Base-by-base conservation (phyloP, 2,113 vertebrate species). In the Albula glossodonta region DNA sequence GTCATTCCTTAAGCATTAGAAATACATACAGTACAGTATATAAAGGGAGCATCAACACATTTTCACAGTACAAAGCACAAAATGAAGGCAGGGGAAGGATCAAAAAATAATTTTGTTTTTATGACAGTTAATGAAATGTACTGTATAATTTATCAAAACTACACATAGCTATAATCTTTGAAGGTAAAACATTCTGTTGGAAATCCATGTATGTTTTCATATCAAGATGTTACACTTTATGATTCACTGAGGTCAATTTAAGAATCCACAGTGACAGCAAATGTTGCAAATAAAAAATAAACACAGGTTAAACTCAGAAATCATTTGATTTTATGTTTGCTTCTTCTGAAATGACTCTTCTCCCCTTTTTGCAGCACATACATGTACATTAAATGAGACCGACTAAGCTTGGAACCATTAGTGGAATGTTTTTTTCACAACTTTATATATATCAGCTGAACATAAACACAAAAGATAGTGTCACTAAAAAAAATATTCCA, bases 21-120 rank as follows among this genome's bases (percentile, higher is more conserved):
- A 49, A 70, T 22, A 70, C 60, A 77, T 83, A 60, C 50, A 63
- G 31, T 85, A 80, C 77, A 83, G 74, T 85, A 13, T n/a, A 83
- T 1, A 80, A 83, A 48, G 19, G 56, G 81, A 15, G 82, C 78
- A 51, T 82, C 51, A 82, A 66, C 66, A 53, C n/a, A 82, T 79
- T 77, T 89, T 89, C 87, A 91, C 89, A 91, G 88, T 88, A 82
- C 83, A 74, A 57, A 86, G 83, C 80, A 83, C 5, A 80, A 83
- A 60, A 83, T 66, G 7, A 51, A 84, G 51, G 83, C 74, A 25
- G 31, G 31, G 48, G 52, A 85, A 2, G 19, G 22, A 17, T n/a
- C 49, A n/a, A 31, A 4, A 77, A n/a, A 31, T 77, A 2, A 12
- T n/a, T 8, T 49, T 51, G 31, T 80, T 50, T 60, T 81, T 56